Evolutionary conservation across 1,140 invertebrate species (phyloP).

Genomic region (Zophobas morio): DNA sequence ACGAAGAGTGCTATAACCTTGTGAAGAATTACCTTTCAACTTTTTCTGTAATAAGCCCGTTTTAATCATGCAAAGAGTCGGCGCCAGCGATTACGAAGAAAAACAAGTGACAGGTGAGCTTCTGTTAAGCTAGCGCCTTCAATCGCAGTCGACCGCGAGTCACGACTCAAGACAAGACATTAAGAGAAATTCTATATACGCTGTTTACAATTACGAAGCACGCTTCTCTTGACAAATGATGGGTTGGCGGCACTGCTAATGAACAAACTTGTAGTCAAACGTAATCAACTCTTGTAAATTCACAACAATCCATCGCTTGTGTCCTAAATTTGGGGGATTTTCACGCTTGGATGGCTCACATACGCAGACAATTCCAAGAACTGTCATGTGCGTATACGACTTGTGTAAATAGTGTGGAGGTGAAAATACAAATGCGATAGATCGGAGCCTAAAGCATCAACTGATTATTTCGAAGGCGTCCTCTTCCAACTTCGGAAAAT

Average conservation of each 20-base stretch:
- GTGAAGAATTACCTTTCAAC: constrained; percentile 17
- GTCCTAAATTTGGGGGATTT: constrained; percentile 1
- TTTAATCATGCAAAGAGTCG: constrained; percentile 32
- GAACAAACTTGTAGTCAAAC: constrained; percentile 14
- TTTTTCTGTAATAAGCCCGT: constrained; percentile 36
- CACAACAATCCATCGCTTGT: constrained; percentile 2
- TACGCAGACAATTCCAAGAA: constrained; percentile 3
- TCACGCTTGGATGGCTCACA: constrained; percentile 5
- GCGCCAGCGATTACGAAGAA: neutral
- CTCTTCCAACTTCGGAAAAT: neutral
- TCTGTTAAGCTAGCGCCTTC: constrained; percentile 14
- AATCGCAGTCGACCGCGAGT: constrained; percentile 12
- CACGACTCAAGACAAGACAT: constrained; percentile 8
- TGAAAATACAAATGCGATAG: too few species aligned
- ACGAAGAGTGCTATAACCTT: constrained; percentile 15
- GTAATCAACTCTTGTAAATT: constrained; percentile 13
- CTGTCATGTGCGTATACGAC: neutral
- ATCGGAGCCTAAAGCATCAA: too few species aligned
- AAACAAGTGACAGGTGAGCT: constrained; percentile 39
- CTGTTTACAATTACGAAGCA: constrained; percentile 14
- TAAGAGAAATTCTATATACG: constrained; percentile 24
- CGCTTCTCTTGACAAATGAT: constrained; percentile 25
- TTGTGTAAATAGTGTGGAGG: constrained; percentile 1
- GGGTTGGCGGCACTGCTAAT: constrained; percentile 16
- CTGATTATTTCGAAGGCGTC: neutral